phyloP scores from a whole-genome alignment of 2,797 vertebrate species.

The Liparis tanakae region DNA sequence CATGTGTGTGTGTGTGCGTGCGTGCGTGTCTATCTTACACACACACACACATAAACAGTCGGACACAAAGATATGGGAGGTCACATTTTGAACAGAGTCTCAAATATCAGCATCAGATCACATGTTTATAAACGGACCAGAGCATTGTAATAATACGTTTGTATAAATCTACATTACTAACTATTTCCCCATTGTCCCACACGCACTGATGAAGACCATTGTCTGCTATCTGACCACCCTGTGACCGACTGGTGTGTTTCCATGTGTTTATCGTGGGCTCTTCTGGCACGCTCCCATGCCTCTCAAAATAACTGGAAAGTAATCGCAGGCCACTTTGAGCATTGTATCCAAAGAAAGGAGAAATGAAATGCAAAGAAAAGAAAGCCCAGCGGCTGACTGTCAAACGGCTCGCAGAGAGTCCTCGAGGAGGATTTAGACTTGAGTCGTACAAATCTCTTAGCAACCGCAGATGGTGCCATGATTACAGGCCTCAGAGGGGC shows the following conservation, averaged over 20 bases:
- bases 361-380: too few species aligned
- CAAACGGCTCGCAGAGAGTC: constrained; percentile 9
- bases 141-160: not conserved
- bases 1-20: constrained; percentile 15
- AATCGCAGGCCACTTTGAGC: not conserved
- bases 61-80: not conserved
- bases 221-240: constrained; percentile 51
- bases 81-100: not conserved
- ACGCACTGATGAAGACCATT: constrained; percentile 52
- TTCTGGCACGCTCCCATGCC: not conserved
- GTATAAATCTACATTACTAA: constrained; percentile 16
- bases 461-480: constrained; percentile 19
- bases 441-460: constrained; percentile 31
- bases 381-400: not conserved
- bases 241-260: constrained; percentile 37
- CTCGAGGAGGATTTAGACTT: constrained; percentile 27
- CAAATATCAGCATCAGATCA: constrained; percentile 5
- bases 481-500: not conserved
- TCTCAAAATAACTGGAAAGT: constrained; percentile 5
- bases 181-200: constrained; percentile 52
- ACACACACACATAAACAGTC: not conserved
- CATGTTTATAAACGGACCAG: not conserved
- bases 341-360: constrained; percentile 3
- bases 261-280: not conserved
- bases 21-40: too few species aligned